These are phyloP conservation scores for Amphiura filiformis DNA, from an alignment of 35 echinoderm and acorn worm species.

Conservation along the genomic window DNA sequence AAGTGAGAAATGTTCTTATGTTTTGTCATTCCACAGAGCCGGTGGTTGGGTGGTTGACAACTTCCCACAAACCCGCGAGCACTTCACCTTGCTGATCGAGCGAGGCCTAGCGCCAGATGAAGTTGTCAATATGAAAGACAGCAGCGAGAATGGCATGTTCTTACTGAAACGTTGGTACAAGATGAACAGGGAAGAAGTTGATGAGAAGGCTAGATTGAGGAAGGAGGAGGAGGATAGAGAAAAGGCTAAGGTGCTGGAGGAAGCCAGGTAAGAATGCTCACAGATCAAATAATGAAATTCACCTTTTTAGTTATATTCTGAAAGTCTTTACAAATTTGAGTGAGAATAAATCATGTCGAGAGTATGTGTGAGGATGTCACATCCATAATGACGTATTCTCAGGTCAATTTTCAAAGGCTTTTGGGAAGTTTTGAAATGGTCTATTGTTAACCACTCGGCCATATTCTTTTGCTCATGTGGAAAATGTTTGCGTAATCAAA, in stretches of 20 bases:
- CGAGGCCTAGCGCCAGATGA: conserved; percentile 90
- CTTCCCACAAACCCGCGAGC: conserved; percentile 90
- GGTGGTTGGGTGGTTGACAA: conserved; percentile 99
- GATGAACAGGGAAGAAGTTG: conserved; percentile 92
- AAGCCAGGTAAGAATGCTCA: conserved; percentile 76
- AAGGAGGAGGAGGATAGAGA: conserved; percentile 85
- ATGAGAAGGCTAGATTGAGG: conserved; percentile 72
- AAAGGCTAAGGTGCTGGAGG: conserved; percentile 77
- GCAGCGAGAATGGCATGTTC: conserved; percentile 66
- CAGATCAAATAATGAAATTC: conserved; percentile 1
- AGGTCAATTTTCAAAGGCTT: no score
- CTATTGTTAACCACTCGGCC: no score
- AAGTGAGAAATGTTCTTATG: no score
- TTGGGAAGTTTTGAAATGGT: no score
- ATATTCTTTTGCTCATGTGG: no score
- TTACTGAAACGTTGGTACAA: conserved; percentile 95
- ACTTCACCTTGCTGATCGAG: conserved; percentile 91
- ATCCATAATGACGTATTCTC: no score
- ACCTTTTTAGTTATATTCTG: background rate
- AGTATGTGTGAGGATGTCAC: background rate
- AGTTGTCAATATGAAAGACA: conserved; percentile 85
- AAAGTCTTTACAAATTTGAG: background rate
- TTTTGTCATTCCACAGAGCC: conserved; percentile 68
- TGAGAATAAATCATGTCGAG: background rate
- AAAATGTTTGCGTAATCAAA: no score